These are phyloP conservation scores for Condylostylus longicornis DNA, from an alignment of 1,140 invertebrate species.

Conservation along the genomic window DNA sequence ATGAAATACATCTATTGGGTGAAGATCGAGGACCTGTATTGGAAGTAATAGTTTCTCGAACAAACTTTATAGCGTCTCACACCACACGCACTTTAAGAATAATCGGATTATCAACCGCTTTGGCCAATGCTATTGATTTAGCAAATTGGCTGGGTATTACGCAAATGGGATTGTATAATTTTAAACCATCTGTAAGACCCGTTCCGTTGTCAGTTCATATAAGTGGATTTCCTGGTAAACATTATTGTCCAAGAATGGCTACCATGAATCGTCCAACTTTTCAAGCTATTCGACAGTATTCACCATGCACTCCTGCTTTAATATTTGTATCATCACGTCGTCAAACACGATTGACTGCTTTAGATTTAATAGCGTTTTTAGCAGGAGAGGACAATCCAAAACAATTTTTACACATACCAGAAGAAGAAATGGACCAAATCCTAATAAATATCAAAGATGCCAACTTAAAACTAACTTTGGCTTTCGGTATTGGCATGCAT, in stretches of 20 bases:
- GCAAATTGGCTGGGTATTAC: slow-evolving; percentile 92
- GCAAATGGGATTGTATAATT: slow-evolving; percentile 90
- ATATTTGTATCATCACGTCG: slow-evolving; percentile 96
- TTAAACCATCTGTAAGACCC: slow-evolving; percentile 90
- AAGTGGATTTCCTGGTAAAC: slow-evolving; percentile 67
- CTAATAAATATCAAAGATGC: slow-evolving; percentile 67
- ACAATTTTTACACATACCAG: slow-evolving; percentile 84
- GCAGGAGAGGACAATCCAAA: slow-evolving; percentile 84
- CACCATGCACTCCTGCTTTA: slow-evolving; percentile 74
- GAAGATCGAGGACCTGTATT: slow-evolving; percentile 73
- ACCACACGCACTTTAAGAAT: slow-evolving; percentile 66
- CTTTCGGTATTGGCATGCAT: slow-evolving; percentile 97
- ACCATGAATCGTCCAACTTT: slow-evolving; percentile 99
- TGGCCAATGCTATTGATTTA: slow-evolving; percentile 93
- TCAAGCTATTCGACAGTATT: slow-evolving; percentile 86
- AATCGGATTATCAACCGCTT: slow-evolving; percentile 89
- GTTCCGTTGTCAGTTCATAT: slow-evolving; percentile 95
- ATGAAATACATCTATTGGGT: slow-evolving; percentile 95
- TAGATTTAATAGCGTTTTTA: slow-evolving; percentile 89
- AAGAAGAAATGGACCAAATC: slow-evolving; percentile 67
- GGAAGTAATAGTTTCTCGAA: slow-evolving; percentile 72
- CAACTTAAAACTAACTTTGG: slow-evolving; percentile 84
- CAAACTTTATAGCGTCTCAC: slow-evolving; percentile 83
- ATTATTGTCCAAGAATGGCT: slow-evolving; percentile 98
- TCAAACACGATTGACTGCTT: slow-evolving; percentile 90